Percentiles rank a stretch among this genome's conserved stretches.
Evolutionary conservation across 2,797 vertebrate genomes (phyloP).

Genomic region (Microctenopoma steveboyesi): DNA sequence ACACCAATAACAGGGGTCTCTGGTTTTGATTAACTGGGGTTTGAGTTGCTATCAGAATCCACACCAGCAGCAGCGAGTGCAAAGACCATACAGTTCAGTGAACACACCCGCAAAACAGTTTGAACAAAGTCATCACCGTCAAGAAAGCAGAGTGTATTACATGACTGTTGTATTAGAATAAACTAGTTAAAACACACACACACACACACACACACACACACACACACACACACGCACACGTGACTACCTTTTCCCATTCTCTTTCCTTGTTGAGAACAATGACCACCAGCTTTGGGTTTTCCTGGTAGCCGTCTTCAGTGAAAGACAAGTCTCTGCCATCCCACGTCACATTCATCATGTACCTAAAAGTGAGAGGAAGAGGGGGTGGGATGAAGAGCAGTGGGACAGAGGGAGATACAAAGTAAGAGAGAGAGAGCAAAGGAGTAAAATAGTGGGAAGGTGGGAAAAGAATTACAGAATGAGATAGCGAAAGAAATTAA

Average conservation of each 20-base stretch:
- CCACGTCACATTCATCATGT: conserved; percentile 99
- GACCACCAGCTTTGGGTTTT: conserved; percentile 93
- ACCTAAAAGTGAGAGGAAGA: conserved; percentile 81
- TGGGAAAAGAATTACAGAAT: background rate
- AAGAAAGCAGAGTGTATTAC: no score
- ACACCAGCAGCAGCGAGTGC: conserved; percentile 37
- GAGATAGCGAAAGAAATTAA: conserved; percentile 21
- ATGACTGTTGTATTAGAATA: no score
- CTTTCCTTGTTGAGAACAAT: conserved; percentile 95
- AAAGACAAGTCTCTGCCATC: conserved; percentile 96
- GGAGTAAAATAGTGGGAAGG: background rate
- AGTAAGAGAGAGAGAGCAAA: background rate
- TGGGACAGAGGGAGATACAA: background rate
- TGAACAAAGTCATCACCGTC: background rate
- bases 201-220: no score
- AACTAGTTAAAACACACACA: no score
- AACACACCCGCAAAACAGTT: background rate
- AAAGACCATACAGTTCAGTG: background rate
- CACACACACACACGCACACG: conserved; percentile 2
- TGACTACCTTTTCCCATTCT: conserved; percentile 94
- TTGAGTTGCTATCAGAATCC: conserved; percentile 65
- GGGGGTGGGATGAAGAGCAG: background rate
- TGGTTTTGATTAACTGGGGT: conserved; percentile 76
- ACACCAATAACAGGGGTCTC: conserved; percentile 66
- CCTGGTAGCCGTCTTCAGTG: conserved; percentile 96